These are phyloP conservation scores for Cantharis rustica DNA, from an alignment of 2,888 invertebrate genomes.

Conservation along the genomic window DNA sequence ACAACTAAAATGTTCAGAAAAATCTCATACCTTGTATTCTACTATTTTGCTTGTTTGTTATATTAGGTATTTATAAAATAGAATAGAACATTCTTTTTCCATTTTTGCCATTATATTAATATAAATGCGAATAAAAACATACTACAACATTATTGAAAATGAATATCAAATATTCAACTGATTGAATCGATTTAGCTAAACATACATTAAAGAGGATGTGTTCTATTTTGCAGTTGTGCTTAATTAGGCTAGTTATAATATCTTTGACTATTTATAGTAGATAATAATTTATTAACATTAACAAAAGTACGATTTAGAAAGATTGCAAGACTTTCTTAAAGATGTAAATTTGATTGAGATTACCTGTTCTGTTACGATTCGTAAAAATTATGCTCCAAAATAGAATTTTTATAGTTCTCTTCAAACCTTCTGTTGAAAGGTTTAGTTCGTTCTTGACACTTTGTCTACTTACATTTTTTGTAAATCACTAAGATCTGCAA, in stretches of 20 bases:
- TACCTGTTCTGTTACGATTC: too few species aligned
- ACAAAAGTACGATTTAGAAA: too few species aligned
- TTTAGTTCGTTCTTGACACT: too few species aligned
- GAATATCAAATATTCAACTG: background rate
- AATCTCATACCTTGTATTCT: conserved; percentile 21
- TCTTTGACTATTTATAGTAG: background rate
- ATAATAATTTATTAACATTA: background rate
- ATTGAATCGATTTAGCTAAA: background rate
- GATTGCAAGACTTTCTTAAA: too few species aligned
- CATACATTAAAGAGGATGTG: background rate
- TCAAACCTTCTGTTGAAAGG: too few species aligned
- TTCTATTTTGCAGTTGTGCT: background rate
- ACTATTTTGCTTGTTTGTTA: conserved; percentile 18
- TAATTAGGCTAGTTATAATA: background rate
- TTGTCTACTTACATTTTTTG: too few species aligned
- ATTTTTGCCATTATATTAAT: background rate
- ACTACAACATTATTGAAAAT: too few species aligned
- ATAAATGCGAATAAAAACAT: background rate
- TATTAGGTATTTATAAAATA: background rate
- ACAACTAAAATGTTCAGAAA: conserved; percentile 11
- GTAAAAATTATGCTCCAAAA: too few species aligned
- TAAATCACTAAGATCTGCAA: too few species aligned
- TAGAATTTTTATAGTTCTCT: too few species aligned
- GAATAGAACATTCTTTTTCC: background rate
- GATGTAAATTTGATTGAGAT: too few species aligned